Conservation (phyloP, 2,888 invertebrate genomes). For the Nasonia oneida region DNA sequence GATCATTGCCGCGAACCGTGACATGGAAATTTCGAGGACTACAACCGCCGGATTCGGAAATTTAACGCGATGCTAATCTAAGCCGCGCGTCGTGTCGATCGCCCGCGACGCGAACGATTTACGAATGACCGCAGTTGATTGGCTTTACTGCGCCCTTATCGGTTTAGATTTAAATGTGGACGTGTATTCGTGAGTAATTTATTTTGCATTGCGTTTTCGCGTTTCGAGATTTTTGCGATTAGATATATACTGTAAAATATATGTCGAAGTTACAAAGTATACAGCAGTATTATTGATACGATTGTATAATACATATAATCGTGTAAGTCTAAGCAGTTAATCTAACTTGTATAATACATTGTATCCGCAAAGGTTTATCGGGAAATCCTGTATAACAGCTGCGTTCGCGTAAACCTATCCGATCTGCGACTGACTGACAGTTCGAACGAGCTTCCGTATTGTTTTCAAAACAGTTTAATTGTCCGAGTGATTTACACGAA, state of each 20-base stretch:
- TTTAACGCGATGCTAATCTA: neutral
- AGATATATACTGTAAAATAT: too few relatives aligned
- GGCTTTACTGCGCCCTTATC: too few relatives aligned
- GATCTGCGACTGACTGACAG: neutral
- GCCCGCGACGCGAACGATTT: too few relatives aligned
- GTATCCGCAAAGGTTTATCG: neutral
- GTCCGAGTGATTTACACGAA: constrained; percentile 6
- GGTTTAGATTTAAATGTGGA: too few relatives aligned
- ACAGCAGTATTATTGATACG: too few relatives aligned
- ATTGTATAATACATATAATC: neutral
- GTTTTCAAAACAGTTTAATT: constrained; percentile 11
- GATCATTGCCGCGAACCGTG: neutral
- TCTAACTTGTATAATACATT: neutral
- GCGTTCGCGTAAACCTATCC: neutral
- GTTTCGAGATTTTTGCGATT: neutral
- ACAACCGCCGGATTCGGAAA: neutral
- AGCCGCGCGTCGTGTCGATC: neutral
- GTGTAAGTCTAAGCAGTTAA: neutral
- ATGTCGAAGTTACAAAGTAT: too few relatives aligned
- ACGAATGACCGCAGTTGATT: too few relatives aligned
- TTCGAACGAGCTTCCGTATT: constrained; percentile 31
- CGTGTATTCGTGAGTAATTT: neutral
- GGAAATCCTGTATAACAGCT: neutral
- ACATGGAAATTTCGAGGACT: neutral
- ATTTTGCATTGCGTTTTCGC: neutral